Base-by-base conservation (phyloP, 2,113 vertebrate genomes). In the Oreochromis niloticus region DNA sequence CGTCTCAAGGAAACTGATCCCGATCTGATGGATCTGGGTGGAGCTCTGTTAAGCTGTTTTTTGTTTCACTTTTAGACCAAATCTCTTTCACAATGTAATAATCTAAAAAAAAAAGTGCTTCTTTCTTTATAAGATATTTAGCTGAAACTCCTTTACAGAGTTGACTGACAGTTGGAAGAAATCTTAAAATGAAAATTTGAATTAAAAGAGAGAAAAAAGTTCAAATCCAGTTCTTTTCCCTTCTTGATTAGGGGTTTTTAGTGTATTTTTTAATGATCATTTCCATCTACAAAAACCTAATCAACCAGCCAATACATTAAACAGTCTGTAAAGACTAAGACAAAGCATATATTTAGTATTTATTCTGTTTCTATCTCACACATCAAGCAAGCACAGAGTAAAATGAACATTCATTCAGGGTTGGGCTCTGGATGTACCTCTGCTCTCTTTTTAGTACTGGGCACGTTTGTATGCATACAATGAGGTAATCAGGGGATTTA, bases 1-100 rank as follows among this genome's bases (percentile, higher is more conserved):
- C 9, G 3, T 88, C 85, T 87, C n/a, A 13, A 86, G 82, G 66
- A 95, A 92, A 92, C 85, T 24, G 84, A 94, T 93, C 84, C 90
- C 59, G 61, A 90, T 85, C 57, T 91, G 57, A 88, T 36, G 6
- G 27, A 66, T 78, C 3, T 2, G 85, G 89, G 91, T 82, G 91
- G 90, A 93, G 80, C 32, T 4, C 66, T 30, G 63, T 81, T 83
- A 13, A 17, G 36, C 11, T 80, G 30, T 36, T 90, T 90, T 84
- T 50, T 41, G 9, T 82, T 75, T 36, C 3, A 48, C 30, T 16
- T 17, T 85, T 52, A 56, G 11, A 57, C 9, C n/a, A 24, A 46
- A 22, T 57, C 68, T 10, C 4, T 11, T 14, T 80, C n/a, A 63
- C 50, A 52, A 39, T 30, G 57, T 14, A 13, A 52, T 80, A 59